Evolutionary conservation across 64 coral and sea anemone species (phyloP).

Genomic region (Actinia equina): DNA sequence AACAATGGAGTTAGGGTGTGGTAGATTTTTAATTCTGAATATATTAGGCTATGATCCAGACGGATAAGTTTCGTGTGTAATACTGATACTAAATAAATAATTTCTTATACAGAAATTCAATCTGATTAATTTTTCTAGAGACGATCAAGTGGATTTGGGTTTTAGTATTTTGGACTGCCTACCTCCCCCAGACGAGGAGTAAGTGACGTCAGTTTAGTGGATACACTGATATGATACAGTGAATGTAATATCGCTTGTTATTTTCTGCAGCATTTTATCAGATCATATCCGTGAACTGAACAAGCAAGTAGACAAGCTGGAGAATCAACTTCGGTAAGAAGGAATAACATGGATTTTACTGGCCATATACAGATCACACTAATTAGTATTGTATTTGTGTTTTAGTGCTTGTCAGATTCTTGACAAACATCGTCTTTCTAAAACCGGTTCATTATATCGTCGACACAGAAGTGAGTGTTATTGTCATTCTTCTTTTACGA

Average conservation of each 20-base stretch:
- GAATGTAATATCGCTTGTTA: neutral
- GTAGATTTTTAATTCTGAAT: too few relatives aligned
- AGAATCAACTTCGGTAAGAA: constrained; percentile 74
- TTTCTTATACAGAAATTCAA: neutral
- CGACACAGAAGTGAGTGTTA: constrained; percentile 67
- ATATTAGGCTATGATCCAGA: too few relatives aligned
- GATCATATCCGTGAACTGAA: constrained; percentile 86
- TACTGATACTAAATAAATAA: too few relatives aligned
- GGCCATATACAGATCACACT: too few relatives aligned
- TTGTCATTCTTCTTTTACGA: neutral
- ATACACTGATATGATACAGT: neutral
- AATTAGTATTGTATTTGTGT: neutral
- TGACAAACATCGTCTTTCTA: constrained; percentile 69
- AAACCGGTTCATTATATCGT: constrained; percentile 85
- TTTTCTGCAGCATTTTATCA: constrained; percentile 54
- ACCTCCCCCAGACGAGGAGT: constrained; percentile 72
- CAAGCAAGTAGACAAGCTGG: constrained; percentile 66
- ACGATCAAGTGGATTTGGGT: constrained; percentile 74
- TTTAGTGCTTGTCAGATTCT: constrained; percentile 72
- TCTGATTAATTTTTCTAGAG: constrained; percentile 38
- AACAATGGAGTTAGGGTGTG: too few relatives aligned
- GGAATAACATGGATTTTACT: too few relatives aligned
- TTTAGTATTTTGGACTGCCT: constrained; percentile 87
- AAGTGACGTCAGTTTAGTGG: constrained; percentile 16
- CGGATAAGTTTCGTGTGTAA: too few relatives aligned